These are phyloP conservation scores for Ceratotherium simum DNA, from an alignment of 2,113 vertebrate genomes.

Conservation along the genomic window DNA sequence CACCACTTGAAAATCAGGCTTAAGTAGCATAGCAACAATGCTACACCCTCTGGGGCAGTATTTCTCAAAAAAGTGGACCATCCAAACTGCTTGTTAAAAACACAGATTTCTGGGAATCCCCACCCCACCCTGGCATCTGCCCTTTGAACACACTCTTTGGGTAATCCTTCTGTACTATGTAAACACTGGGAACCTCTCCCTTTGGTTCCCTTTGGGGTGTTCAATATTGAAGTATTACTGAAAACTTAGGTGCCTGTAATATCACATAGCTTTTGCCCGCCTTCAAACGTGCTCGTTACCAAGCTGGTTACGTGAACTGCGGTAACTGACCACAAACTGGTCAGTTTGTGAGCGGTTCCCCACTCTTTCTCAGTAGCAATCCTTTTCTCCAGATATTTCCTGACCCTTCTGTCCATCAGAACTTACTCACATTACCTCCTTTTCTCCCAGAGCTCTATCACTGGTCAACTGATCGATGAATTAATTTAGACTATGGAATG, in stretches of 20 bases:
- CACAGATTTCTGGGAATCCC: not conserved
- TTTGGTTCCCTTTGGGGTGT: too few species aligned
- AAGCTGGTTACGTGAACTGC: not conserved
- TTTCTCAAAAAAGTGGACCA: not conserved
- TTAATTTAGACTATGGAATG: not conserved
- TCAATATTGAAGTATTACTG: not conserved
- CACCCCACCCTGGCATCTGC: not conserved
- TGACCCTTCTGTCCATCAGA: not conserved
- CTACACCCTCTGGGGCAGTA: not conserved
- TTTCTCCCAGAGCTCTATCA: not conserved
- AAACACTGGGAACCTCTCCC: not conserved
- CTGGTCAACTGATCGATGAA: not conserved
- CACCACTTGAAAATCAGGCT: not conserved
- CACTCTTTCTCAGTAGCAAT: not conserved
- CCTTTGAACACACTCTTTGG: not conserved
- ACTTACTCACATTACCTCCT: not conserved
- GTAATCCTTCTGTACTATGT: not conserved
- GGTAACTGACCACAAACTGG: not conserved
- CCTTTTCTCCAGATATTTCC: not conserved
- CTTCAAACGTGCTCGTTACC: not conserved
- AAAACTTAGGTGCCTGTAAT: not conserved
- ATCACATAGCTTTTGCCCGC: not conserved
- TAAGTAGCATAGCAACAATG: not conserved
- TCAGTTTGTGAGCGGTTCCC: not conserved
- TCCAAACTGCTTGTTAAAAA: not conserved